These are phyloP conservation scores for Hypomesus transpacificus DNA, from an alignment of 2,113 vertebrate species.

Conservation along the genomic window DNA sequence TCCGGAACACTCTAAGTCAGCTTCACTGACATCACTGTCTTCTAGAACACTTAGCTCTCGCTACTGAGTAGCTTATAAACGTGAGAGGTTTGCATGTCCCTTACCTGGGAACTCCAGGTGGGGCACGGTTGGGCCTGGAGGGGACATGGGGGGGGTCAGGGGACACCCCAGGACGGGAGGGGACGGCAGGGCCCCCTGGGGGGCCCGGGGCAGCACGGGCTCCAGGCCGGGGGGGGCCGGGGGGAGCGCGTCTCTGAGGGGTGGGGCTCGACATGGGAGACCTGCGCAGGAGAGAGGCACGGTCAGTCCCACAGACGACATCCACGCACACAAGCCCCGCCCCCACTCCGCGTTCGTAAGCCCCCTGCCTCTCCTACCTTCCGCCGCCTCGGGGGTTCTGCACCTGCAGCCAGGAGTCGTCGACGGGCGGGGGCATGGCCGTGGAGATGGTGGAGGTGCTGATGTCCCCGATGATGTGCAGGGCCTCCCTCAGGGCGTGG, in stretches of 20 bases:
- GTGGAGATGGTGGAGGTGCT: conserved; percentile 93
- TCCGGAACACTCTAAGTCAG: background rate
- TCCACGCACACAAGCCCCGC: too few relatives aligned
- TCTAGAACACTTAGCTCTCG: background rate
- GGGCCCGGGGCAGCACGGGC: conserved; percentile 88
- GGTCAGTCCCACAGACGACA: background rate
- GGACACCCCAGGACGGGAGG: conserved; percentile 83
- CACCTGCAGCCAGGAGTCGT: conserved; percentile 98
- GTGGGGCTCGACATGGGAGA: conserved; percentile 95
- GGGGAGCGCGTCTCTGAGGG: conserved; percentile 89
- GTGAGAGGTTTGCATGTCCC: conserved; percentile 42
- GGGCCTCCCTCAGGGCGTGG: conserved; percentile 87
- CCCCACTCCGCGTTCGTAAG: too few relatives aligned
- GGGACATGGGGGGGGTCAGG: conserved; percentile 91
- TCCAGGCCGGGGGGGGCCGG: conserved; percentile 87
- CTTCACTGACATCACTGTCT: background rate
- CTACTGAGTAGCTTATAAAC: background rate
- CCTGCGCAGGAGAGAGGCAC: conserved; percentile 59
- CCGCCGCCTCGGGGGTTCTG: conserved; percentile 71
- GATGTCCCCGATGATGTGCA: conserved; percentile 94
- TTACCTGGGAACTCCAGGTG: conserved; percentile 96
- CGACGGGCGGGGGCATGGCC: conserved; percentile 89
- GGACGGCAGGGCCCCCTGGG: conserved; percentile 84
- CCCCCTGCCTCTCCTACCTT: conserved; percentile 45
- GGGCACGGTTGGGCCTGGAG: conserved; percentile 91